phyloP scores from a whole-genome alignment of 2,797 vertebrate species.

The Setipinna tenuifilis region DNA sequence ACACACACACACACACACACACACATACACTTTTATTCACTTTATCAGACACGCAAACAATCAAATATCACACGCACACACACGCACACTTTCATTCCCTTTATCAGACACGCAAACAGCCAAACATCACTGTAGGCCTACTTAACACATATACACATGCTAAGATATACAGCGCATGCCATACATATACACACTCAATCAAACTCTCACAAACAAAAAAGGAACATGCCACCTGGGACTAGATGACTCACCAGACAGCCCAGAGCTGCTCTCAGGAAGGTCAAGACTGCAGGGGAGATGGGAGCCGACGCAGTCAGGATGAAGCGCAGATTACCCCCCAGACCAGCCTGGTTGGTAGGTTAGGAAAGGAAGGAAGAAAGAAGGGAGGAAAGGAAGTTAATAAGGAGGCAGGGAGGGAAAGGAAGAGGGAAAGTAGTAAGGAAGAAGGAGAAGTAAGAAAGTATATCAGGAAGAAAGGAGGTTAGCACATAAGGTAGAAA shows the following conservation, averaged over 20 bases:
- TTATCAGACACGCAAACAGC: background rate
- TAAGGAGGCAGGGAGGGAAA: background rate
- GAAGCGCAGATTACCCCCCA: constrained; percentile 79
- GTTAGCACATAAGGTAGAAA: no score
- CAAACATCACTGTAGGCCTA: background rate
- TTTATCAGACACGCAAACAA: background rate
- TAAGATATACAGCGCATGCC: no score
- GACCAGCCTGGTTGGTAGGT: constrained; percentile 64
- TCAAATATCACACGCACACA: background rate
- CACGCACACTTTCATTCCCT: background rate
- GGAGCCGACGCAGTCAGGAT: constrained; percentile 79
- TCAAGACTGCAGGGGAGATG: constrained; percentile 78
- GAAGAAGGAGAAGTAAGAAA: background rate
- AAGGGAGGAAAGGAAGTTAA: background rate
- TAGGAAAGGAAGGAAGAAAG: background rate
- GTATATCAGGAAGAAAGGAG: no score
- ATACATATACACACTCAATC: background rate
- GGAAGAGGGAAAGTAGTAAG: no score
- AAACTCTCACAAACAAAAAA: background rate
- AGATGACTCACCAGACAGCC: constrained; percentile 70
- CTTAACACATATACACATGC: no score
- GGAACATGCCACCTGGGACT: background rate
- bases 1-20: background rate
- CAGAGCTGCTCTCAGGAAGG: constrained; percentile 79
- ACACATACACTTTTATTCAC: background rate